Evolutionary conservation across 2,888 invertebrate species (phyloP).

Genomic region (Merodon equestris): DNA sequence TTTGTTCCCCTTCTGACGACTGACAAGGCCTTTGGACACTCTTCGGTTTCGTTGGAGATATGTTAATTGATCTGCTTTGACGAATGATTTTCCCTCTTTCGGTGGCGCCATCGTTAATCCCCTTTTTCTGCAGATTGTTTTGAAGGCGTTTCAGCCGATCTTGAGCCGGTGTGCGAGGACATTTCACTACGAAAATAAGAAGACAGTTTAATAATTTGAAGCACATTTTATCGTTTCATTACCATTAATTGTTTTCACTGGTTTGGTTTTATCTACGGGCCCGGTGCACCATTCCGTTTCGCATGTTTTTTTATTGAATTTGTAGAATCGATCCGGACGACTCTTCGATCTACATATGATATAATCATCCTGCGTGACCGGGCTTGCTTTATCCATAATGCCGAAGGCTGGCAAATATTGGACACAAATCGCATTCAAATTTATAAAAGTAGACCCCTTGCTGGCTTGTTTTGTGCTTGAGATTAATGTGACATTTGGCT

Average conservation of each 20-base stretch:
- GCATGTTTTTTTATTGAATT: constrained; percentile 71
- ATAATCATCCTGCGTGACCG: constrained; percentile 54
- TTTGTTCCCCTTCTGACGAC: constrained; percentile 18
- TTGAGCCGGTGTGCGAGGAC: constrained; percentile 69
- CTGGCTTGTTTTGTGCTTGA: not conserved
- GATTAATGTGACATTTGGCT: too few relatives aligned
- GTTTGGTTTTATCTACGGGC: constrained; percentile 20
- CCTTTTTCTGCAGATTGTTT: constrained; percentile 64
- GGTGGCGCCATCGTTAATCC: constrained; percentile 15
- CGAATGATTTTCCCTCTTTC: not conserved
- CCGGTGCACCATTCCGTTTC: constrained; percentile 69
- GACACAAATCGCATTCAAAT: not conserved
- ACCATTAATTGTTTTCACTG: constrained; percentile 39
- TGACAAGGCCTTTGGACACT: constrained; percentile 7
- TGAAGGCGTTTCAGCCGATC: constrained; percentile 74
- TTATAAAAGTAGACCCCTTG: not conserved
- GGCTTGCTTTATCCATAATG: constrained; percentile 21
- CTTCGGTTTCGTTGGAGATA: not conserved
- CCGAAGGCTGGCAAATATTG: constrained; percentile 2
- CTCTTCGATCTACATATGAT: constrained; percentile 67
- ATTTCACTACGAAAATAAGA: constrained; percentile 4
- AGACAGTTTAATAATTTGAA: not conserved
- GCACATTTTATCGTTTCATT: not conserved
- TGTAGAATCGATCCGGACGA: constrained; percentile 66
- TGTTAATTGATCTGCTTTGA: not conserved